Evolutionary conservation across 30 jellyfish, hydroid and myxozoan genomes (phyloP).

Genomic region (Turritopsis rubra): DNA sequence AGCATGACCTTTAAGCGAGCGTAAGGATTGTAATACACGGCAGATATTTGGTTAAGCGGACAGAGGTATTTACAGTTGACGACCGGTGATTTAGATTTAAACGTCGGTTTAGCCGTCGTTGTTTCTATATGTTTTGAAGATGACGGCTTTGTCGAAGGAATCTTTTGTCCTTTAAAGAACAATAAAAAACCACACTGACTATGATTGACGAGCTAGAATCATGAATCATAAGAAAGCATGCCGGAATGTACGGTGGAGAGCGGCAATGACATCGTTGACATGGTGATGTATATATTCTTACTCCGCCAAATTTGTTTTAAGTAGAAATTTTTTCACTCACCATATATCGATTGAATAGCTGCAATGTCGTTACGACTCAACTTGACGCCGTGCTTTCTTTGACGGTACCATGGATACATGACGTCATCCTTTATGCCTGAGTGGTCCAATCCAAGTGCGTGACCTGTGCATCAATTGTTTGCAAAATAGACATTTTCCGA

Average conservation of each 20-base stretch:
- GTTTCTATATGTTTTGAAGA: no score
- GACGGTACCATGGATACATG: conserved; percentile 71
- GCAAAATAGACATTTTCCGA: no score
- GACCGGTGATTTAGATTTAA: background rate
- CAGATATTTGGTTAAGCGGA: background rate
- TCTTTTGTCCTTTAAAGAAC: no score
- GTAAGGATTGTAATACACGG: background rate
- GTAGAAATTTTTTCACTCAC: conserved; percentile 13
- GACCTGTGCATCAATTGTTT: conserved; percentile 28
- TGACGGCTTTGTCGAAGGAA: no score
- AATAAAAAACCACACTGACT: no score
- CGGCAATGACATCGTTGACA: background rate
- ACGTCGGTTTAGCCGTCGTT: background rate
- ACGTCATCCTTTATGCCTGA: conserved; percentile 48
- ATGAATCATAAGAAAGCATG: background rate
- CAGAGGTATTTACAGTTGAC: background rate
- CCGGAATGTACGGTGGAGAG: background rate
- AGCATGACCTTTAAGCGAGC: background rate
- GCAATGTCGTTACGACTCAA: conserved; percentile 35
- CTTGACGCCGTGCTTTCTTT: conserved; percentile 41
- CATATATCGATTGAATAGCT: conserved; percentile 50
- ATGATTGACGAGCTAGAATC: no score
- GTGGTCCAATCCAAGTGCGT: conserved; percentile 76
- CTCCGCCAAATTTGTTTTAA: background rate
- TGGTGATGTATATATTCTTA: background rate